Conservation (phyloP, 2,113 vertebrate genomes). For the Phasianus colchicus region DNA sequence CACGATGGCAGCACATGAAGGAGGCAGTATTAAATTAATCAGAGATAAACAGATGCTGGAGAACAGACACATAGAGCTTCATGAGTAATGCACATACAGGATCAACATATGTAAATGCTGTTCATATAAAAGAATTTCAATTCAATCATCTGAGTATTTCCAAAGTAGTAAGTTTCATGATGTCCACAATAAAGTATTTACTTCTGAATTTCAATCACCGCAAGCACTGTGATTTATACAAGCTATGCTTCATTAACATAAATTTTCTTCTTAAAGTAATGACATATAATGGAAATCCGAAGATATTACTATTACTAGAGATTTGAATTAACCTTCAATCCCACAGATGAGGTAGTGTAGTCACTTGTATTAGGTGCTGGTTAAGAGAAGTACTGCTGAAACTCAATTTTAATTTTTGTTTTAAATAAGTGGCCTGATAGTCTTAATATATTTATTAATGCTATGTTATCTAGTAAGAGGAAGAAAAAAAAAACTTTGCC, state of each 20-base stretch:
- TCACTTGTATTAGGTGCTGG: constrained; percentile 75
- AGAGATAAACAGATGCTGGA: not conserved
- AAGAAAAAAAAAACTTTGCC: constrained; percentile 20
- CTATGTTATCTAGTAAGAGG: constrained; percentile 41
- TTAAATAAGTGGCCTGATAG: constrained; percentile 66
- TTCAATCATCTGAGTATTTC: constrained; percentile 3
- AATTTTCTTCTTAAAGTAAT: constrained; percentile 31
- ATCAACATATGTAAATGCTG: not conserved
- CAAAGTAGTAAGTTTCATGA: constrained; percentile 7
- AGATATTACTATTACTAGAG: constrained; percentile 55
- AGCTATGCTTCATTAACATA: constrained; percentile 60
- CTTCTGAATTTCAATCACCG: constrained; percentile 49
- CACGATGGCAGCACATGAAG: not conserved
- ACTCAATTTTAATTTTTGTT: constrained; percentile 21
- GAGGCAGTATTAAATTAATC: constrained; percentile 24
- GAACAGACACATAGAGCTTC: not conserved
- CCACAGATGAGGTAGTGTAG: constrained; percentile 82
- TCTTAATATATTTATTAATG: constrained; percentile 68
- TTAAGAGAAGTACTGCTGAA: constrained; percentile 65
- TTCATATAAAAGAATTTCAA: not conserved
- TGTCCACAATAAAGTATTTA: not conserved
- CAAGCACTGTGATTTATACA: constrained; percentile 62
- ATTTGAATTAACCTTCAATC: constrained; percentile 74
- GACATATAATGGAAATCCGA: constrained; percentile 39
- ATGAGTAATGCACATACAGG: constrained; percentile 5